phyloP scores from a whole-genome alignment of 2,888 invertebrate species.

The Ceriagrion tenellum region DNA sequence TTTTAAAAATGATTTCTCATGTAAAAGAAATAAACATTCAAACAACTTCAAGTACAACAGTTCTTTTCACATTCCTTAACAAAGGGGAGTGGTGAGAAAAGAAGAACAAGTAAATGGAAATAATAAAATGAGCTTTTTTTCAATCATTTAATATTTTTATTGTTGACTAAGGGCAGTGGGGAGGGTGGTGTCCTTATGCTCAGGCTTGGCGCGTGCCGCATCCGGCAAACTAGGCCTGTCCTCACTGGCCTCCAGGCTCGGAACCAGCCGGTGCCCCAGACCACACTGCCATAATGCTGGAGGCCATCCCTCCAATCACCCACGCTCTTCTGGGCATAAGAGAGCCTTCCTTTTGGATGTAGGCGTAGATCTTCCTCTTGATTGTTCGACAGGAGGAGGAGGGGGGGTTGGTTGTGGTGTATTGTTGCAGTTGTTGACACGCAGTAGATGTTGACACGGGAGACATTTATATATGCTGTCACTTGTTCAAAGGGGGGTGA shows the following conservation, averaged over 20 bases:
- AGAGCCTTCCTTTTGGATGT: neutral
- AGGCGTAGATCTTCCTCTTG: constrained; percentile 18
- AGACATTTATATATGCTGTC: constrained; percentile 8
- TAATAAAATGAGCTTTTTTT: constrained; percentile 57
- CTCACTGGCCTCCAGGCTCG: constrained; percentile 63
- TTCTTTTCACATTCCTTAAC: constrained; percentile 43
- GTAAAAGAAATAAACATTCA: constrained; percentile 51
- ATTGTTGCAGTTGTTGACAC: constrained; percentile 33
- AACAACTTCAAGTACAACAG: constrained; percentile 45
- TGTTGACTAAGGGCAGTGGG: constrained; percentile 65
- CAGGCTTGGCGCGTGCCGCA: constrained; percentile 50
- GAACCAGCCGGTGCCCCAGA: constrained; percentile 58
- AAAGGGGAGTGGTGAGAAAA: constrained; percentile 54
- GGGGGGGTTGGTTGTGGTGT: neutral
- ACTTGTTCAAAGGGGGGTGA: neutral
- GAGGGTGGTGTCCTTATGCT: constrained; percentile 25
- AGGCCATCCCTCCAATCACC: constrained; percentile 51
- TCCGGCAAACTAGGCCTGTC: constrained; percentile 47
- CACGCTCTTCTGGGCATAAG: constrained; percentile 1
- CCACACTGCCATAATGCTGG: constrained; percentile 59
- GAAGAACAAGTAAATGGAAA: constrained; percentile 50
- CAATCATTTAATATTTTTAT: constrained; percentile 57
- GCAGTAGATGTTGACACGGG: constrained; percentile 23
- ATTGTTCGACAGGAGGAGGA: constrained; percentile 57
- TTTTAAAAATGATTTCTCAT: neutral